These are phyloP conservation scores for Chelonoidis abingdonii DNA, from an alignment of 2,113 vertebrate species.

Conservation along the genomic window DNA sequence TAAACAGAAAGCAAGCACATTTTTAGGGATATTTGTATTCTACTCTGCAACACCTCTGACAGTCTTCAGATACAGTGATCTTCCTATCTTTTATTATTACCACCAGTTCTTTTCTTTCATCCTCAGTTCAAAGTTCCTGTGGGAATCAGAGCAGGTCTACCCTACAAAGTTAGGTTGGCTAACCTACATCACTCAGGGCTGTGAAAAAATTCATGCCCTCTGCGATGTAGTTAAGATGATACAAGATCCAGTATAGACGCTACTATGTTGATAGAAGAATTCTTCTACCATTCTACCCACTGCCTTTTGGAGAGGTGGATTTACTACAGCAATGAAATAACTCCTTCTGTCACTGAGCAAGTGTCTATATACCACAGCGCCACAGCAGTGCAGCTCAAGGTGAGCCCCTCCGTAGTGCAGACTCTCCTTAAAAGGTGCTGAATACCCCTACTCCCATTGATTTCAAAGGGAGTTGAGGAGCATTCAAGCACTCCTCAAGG, in stretches of 20 bases:
- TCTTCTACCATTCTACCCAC: too few species aligned
- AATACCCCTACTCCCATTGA: background rate
- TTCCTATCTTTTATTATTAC: background rate
- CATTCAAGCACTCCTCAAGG: background rate
- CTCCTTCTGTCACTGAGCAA: background rate
- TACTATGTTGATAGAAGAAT: background rate
- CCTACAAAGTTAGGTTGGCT: background rate
- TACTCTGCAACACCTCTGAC: background rate
- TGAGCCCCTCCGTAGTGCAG: background rate
- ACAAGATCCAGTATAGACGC: background rate
- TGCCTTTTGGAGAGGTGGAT: background rate
- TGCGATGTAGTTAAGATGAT: background rate
- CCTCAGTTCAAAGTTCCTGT: background rate
- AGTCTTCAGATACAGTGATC: background rate
- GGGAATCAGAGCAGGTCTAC: background rate
- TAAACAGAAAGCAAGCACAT: constrained; percentile 39
- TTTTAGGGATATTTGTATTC: background rate
- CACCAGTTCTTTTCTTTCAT: background rate
- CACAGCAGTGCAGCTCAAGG: background rate
- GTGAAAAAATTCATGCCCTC: background rate
- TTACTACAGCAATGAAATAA: background rate
- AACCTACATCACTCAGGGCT: background rate
- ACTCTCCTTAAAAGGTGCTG: background rate
- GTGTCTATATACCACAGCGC: background rate
- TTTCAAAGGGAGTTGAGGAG: background rate